Evolutionary conservation across 1,140 invertebrate genomes (phyloP), one percentile per base, ranked within the genome.

Genomic region (Camponotus floridanus): DNA sequence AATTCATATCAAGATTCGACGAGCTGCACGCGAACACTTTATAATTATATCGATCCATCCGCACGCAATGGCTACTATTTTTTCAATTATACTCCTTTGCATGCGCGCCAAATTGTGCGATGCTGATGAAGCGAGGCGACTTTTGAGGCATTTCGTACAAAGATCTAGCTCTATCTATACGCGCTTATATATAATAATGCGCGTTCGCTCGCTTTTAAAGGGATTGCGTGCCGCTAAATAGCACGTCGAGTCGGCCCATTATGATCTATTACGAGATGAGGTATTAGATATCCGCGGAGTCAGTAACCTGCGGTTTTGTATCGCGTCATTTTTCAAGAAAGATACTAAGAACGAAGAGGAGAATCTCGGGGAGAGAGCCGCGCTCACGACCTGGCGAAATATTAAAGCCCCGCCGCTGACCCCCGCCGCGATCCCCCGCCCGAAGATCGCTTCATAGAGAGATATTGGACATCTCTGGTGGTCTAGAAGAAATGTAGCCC

Each of bases 381-480:
- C 57, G 42, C 51, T 71, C 45, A 33, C 55, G 9, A 26, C 76
- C 45, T 15, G 48, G 61, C 59, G 55, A 76, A 87, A 85, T 87
- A 87, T 85, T 87, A 80, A 74, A 61, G 61, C 51, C 42, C 39
- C 59, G 45, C 15, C 33, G 68, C 48, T 39, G 15, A 67, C 51
- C 26, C 83, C 67, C 81, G 64, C 9, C 67, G 73, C 67, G 59
- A 76, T 57, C 61, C 18, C 48, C 51, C 45, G 79, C 67, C 76
- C 48, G 45, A 86, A 74, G 73, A 76, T 68, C 61, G 68, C 42
- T 87, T 70, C 74, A 86, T 88, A 76, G 70, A 87, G 67, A 87
- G 85, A 88, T 88, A 88, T 88, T 87, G 87, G 62, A 88, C 87
- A 87, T 87, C 87, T 76, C 70, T 57, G 85, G 64, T 81, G 85